A percentile compares a stretch with the other conserved stretches of the same genome.
These are phyloP conservation scores for Pluvialis apricaria DNA, from an alignment of 2,113 vertebrate species.

Conservation along the genomic window DNA sequence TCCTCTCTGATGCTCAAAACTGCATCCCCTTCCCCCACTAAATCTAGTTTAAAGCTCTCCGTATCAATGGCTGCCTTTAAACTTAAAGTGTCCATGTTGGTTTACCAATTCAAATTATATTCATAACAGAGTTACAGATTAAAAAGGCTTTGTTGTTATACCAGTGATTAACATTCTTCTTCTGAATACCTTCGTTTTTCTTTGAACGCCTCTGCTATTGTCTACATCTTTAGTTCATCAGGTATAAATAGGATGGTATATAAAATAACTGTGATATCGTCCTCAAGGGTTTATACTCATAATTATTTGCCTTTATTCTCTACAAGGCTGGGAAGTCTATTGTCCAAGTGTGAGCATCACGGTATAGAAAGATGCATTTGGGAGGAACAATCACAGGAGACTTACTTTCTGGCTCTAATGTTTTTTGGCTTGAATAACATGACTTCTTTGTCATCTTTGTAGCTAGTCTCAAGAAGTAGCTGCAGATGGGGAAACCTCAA, in stretches of 20 bases:
- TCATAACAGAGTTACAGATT: background rate
- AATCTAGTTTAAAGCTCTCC: background rate
- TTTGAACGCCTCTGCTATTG: background rate
- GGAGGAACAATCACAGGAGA: background rate
- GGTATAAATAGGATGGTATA: background rate
- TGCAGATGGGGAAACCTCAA: background rate
- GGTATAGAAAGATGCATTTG: background rate
- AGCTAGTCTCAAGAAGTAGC: background rate
- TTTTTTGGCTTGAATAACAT: background rate
- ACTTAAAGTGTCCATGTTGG: background rate
- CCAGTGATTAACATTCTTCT: background rate
- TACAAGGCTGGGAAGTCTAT: background rate
- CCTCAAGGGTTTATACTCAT: background rate
- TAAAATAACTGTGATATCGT: background rate
- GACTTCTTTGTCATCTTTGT: background rate
- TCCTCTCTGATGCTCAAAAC: background rate
- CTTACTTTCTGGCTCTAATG: background rate
- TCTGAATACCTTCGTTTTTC: background rate
- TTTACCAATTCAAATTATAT: background rate
- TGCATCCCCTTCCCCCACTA: background rate
- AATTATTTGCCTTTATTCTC: background rate
- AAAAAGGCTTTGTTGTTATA: background rate
- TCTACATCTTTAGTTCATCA: background rate
- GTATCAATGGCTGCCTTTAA: background rate
- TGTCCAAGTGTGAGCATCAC: background rate